These are phyloP conservation scores for Solenodon paradoxus DNA, from an alignment of 2,113 vertebrate genomes.

Conservation along the genomic window DNA sequence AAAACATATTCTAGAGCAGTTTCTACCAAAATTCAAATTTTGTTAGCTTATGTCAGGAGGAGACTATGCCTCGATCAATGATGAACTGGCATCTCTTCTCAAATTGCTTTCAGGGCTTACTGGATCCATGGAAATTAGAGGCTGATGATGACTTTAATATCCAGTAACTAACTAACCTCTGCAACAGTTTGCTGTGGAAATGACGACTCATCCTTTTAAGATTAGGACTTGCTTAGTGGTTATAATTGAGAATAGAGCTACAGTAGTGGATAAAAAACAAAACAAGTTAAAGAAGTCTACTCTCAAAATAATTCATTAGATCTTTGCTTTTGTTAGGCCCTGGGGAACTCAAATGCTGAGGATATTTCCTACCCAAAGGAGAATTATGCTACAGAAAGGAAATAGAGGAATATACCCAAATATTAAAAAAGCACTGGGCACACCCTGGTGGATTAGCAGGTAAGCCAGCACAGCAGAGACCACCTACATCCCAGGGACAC, in stretches of 20 bases:
- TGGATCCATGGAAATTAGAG: not conserved
- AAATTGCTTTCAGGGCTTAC: conserved; percentile 32
- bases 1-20: not conserved
- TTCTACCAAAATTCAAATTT: conserved; percentile 25
- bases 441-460: no score
- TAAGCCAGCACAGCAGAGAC: no score
- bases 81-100: not conserved
- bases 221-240: not conserved
- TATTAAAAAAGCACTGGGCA: not conserved
- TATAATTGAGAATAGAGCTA: not conserved
- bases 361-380: not conserved
- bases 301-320: not conserved
- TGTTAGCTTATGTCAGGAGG: not conserved
- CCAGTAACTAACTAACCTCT: not conserved
- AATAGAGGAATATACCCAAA: not conserved
- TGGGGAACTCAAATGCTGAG: not conserved
- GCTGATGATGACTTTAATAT: not conserved
- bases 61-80: conserved; percentile 4
- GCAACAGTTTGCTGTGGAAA: not conserved
- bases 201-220: not conserved
- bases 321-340: not conserved
- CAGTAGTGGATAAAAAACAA: not conserved
- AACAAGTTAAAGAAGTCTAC: not conserved
- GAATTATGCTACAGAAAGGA: not conserved
- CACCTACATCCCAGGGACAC: no score